Evolutionary conservation across 2,797 vertebrate species (phyloP).

Genomic region (Phoxinus dragarum): DNA sequence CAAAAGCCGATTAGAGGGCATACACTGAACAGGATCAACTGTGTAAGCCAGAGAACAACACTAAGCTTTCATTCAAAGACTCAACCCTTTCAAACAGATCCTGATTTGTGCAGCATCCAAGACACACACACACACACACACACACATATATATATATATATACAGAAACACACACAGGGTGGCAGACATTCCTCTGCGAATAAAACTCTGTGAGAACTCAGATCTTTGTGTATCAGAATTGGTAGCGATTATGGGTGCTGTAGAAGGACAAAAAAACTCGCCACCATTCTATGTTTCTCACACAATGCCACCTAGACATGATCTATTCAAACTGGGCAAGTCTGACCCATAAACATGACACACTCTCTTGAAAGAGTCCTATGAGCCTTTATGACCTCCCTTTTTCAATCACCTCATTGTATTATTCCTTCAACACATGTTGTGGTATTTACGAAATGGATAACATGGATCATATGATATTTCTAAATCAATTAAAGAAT

Average conservation of each 20-base stretch:
- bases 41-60: conserved; percentile 80
- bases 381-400: not conserved
- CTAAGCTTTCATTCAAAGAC: conserved; percentile 86
- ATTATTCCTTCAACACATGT: not conserved
- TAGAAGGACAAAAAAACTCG: conserved; percentile 23
- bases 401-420: not conserved
- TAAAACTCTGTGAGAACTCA: conserved; percentile 40
- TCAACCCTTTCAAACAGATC: conserved; percentile 79
- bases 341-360: conserved; percentile 31
- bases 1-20: conserved; percentile 86
- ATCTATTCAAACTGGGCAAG: conserved; percentile 10
- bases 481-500: not conserved
- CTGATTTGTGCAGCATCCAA: conserved; percentile 73
- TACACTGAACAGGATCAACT: conserved; percentile 85
- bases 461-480: not conserved
- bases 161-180: conserved; percentile 16
- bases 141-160: not conserved
- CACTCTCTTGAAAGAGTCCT: conserved; percentile 4
- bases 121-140: conserved; percentile 3
- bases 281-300: not conserved
- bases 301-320: not conserved
- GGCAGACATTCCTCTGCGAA: conserved; percentile 22
- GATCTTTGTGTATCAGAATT: conserved; percentile 14
- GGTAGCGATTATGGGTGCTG: conserved; percentile 37
- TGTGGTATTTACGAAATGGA: not conserved